Percentiles rank a stretch among this genome's conserved stretches.
These are phyloP conservation scores for Drosophila percnosoma DNA, from an alignment of 2,888 invertebrate species.

Conservation along the genomic window DNA sequence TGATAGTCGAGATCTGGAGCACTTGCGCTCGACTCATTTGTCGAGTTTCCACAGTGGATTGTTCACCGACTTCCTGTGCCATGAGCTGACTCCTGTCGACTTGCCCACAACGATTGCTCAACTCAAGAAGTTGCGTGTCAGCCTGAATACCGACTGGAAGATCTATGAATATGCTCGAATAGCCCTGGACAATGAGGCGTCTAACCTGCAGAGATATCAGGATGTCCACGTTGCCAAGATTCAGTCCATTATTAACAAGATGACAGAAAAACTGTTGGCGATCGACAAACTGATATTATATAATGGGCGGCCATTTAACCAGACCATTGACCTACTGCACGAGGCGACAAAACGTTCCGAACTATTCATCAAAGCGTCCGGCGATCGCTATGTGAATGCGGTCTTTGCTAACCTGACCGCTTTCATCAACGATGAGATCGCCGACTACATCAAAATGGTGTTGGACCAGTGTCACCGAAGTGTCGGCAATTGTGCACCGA, in stretches of 20 bases:
- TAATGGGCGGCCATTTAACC: conserved; percentile 85
- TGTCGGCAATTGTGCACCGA: conserved; percentile 92
- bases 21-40: background rate
- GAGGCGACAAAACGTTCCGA: conserved; percentile 89
- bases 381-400: conserved; percentile 88
- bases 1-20: conserved; percentile 10
- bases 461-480: conserved; percentile 86
- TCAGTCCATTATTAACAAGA: conserved; percentile 6
- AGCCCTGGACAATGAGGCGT: conserved; percentile 82
- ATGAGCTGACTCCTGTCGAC: conserved; percentile 39
- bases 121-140: conserved; percentile 29
- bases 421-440: conserved; percentile 88
- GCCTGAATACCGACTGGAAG: conserved; percentile 38
- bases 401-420: conserved; percentile 89
- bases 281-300: conserved; percentile 52
- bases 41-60: conserved; percentile 30
- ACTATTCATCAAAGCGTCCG: conserved; percentile 88
- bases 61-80: conserved; percentile 40
- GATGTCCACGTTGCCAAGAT: conserved; percentile 80
- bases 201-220: conserved; percentile 88
- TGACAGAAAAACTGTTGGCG: conserved; percentile 13
- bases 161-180: conserved; percentile 46
- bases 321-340: conserved; percentile 89
- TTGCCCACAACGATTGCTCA: conserved; percentile 30
- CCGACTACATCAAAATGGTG: conserved; percentile 89